Base-by-base conservation (phyloP, 2,888 invertebrate species). In the Philhelius pedissequus region DNA sequence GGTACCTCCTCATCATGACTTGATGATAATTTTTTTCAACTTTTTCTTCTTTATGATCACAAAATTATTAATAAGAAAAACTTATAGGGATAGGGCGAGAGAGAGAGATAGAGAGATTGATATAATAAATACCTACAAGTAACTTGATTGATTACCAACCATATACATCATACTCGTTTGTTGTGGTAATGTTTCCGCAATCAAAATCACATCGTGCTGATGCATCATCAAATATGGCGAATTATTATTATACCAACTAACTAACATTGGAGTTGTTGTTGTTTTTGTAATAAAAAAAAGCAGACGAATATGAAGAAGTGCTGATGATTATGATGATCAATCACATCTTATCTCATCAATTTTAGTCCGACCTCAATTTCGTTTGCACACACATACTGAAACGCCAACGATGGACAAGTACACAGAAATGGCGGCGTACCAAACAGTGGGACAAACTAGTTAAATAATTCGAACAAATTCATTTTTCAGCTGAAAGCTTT, bases 291-390 rank as follows among this genome's bases (percentile, higher is more conserved):
- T 27, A 52, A 13, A 13, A 11, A 54, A 18, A 32, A 56, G 32
- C 18, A 35, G 7, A 56, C 20, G 3, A 54, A 20, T 27, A 52
- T 20, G 45, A 60, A 77, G 56, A 78, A 70, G 69, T 83, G 74
- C 69, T 78, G 83, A 83, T 74, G 83, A 78, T 56, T 68, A 78
- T 58, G 69, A 83, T 79, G 83, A 83, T 83, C 83, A 83, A 83
- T 83, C 83, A 83, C 64, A 70, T 64, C 74, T 66, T 79, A 79
- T 75, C 69, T 78, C 83, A 78, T 83, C 83, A 83, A 79, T 83
- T 83, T 78, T 35, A 78, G 73, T 74, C 83, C 83, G 78, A 83
- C 83, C 83, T 83, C 56, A 78, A 83, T 83, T 69, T 70, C 69
- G 40, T 68, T 73, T 77, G 32, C 52, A 69, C 60, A 77, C 38